Conservation (phyloP, 1,140 invertebrate genomes). For the Tetraneura akinire region DNA sequence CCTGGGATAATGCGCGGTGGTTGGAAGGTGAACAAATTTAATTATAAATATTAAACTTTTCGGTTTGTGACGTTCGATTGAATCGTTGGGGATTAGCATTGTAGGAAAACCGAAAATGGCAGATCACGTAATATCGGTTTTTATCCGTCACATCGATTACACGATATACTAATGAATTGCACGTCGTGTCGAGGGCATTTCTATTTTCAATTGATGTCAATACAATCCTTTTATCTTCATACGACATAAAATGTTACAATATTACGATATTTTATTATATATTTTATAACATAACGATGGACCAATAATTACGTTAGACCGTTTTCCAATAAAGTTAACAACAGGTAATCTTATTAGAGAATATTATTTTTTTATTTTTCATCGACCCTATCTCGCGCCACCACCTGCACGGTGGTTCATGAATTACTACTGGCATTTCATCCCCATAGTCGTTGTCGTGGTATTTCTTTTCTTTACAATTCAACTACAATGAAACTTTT, state of each 20-base stretch:
- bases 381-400: neutral
- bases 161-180: neutral
- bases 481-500: no score
- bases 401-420: no score
- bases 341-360: slow-evolving; percentile 31
- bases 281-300: neutral
- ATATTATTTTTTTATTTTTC: neutral
- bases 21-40: neutral
- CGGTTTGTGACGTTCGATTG: neutral
- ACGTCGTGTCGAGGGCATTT: neutral
- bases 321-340: slow-evolving; percentile 38
- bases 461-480: no score
- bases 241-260: neutral
- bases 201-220: neutral
- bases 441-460: no score
- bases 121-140: neutral
- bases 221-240: neutral
- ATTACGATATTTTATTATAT: no score
- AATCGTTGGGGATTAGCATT: neutral
- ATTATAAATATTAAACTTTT: slow-evolving; percentile 27
- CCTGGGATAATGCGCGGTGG: neutral
- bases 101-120: neutral
- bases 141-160: neutral
- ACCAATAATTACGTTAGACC: slow-evolving; percentile 19
- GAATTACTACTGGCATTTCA: no score